Base-by-base conservation (phyloP, 2,888 invertebrate genomes). In the Drosophila seclusa region DNA sequence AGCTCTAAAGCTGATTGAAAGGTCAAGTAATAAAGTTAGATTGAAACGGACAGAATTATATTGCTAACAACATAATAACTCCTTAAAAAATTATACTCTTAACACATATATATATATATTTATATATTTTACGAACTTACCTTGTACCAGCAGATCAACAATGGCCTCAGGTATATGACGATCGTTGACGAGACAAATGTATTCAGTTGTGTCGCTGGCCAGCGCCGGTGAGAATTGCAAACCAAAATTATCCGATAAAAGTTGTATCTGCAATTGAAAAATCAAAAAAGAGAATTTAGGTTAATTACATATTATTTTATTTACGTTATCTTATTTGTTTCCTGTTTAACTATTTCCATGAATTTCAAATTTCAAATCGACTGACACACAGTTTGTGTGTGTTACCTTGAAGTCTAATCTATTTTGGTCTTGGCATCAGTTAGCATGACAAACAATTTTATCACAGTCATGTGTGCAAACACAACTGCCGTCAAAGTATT, bases 121-220 rank as follows among this genome's bases (percentile, higher is more conserved):
- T 45, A 24, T 16, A 42, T 40, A n/a, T 7, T 29, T 18, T 11
- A 2, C 7, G 2, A n/a, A 91, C 94, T 94, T 93, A 96, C 96
- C 96, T 94, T 95, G 95, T 68, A 96, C 96, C 80, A 95, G 94
- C 83, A 96, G 94, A 87, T 94, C 94, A 76, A 95, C 94, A 80
- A 96, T 94, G 45, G 95, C 95, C 90, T 96, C 95, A 21, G 96
- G 95, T 91, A 94, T 94, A 68, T 95, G 95, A 53, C 96, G 94
- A 91, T 95, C 95, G 93, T 96, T 96, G 85, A 96, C 95, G 80
- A 96, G 93, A 87, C 96, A 96, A 82, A 95, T 94, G 91, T 96
- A 96, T 88, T 95, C 95, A 49, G 95, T 95, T 79, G 94, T 95
- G 92, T 96, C 96, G 69, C 94, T 93, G 50, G 95, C 95, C 76